Evolutionary conservation across 1,140 invertebrate genomes (phyloP).

Genomic region (Adoxophyes honmai): DNA sequence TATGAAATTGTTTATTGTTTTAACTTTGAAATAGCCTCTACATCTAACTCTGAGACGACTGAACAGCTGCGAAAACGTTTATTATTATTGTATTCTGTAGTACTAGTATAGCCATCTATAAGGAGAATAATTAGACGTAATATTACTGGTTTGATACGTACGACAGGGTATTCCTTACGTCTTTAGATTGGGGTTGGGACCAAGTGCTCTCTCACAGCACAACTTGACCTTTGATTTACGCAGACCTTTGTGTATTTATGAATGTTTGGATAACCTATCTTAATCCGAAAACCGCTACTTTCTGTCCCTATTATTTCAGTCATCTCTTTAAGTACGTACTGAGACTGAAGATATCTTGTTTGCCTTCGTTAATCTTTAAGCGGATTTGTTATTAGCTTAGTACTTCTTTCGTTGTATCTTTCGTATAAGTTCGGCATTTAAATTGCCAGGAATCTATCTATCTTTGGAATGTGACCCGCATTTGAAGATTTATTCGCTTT

Average conservation of each 20-base stretch:
- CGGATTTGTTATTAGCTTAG: not conserved
- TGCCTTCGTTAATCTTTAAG: not conserved
- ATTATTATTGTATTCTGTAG: not conserved
- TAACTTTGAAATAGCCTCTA: not conserved
- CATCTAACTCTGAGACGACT: not conserved
- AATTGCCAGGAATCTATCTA: not conserved
- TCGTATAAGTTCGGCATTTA: no score
- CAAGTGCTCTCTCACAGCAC: not conserved
- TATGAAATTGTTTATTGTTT: no score
- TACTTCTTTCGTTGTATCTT: not conserved
- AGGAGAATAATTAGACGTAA: not conserved
- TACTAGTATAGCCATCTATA: not conserved
- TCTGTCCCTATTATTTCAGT: not conserved
- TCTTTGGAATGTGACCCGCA: no score
- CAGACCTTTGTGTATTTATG: slow-evolving; percentile 4
- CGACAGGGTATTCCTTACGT: no score
- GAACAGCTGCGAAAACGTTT: no score
- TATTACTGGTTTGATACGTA: not conserved
- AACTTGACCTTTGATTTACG: slow-evolving; percentile 10
- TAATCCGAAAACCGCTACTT: not conserved
- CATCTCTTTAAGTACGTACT: not conserved
- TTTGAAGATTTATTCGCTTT: no score
- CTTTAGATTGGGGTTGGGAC: not conserved
- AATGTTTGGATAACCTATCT: not conserved
- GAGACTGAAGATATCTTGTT: not conserved